Evolutionary conservation across 2,888 invertebrate genomes (phyloP), one percentile per base, ranked within the genome.

Genomic region (Phorcus lineatus): DNA sequence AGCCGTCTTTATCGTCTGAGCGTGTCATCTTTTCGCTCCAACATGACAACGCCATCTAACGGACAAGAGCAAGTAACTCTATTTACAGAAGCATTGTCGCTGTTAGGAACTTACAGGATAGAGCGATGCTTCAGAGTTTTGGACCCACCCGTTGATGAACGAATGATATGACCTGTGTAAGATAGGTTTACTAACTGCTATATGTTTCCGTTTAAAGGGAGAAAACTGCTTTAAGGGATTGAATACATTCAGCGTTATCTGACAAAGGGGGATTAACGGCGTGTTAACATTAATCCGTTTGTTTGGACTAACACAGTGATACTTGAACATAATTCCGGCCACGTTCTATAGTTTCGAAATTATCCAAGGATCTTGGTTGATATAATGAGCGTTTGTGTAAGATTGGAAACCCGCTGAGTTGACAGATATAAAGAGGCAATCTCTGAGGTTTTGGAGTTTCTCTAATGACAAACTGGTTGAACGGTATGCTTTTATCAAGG

Each of bases 101-200:
- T 40, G 40, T 70, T 3, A 19, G 70, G 40, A 36, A 19, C 36
- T 24, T 24, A 62, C 62, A 62, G 62, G 62, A 62, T 24, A 70
- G 47, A 19, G 70, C 28, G 28, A 70, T 70, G 70, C 36, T 70
- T 19, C 17, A 19, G 70, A 70, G 70, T 24, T 70, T 70, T n/a
- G 36, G 70, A n/a, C 70, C 70, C 70, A 70, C 70, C 70, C 19
- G 36, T 70, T 40, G 19, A 70, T 70, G 70, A 36, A 70, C 40
- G 70, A 19, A 70, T 70, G 70, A n/a, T 11, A 70, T 17, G 6
- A 36, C 70, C 31, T 70, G 70, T n/a, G 40, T 70, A 70, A 31
- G 70, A 17, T 70, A 11, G 19, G 62, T 13, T 24, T 11, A 4
- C n/a, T 7, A 36, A 4, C 4, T n/a, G 9, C 36, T 17, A n/a